Evolutionary conservation across 2,888 invertebrate species (phyloP).

Genomic region (Lydus trimaculatus): DNA sequence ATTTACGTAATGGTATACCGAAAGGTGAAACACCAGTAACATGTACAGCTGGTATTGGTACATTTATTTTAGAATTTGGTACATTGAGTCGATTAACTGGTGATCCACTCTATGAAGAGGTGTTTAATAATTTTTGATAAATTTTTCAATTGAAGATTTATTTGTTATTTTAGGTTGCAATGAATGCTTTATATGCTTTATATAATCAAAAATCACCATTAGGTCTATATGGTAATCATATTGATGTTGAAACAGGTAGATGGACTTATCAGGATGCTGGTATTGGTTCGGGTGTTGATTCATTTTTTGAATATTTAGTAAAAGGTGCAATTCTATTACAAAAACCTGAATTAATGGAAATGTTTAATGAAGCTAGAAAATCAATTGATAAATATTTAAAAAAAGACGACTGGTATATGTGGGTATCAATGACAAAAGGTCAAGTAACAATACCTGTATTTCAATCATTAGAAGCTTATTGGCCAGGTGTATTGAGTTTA

Average conservation of each 20-base stretch:
- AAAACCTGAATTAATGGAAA: conserved; percentile 84
- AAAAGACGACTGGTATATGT: conserved; percentile 98
- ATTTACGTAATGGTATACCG: conserved; percentile 90
- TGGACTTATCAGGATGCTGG: conserved; percentile 99
- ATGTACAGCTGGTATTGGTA: conserved; percentile 98
- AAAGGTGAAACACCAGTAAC: conserved; percentile 95
- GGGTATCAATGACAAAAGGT: conserved; percentile 98
- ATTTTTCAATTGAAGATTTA: conserved; percentile 26
- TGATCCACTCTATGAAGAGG: conserved; percentile 93
- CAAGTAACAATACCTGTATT: conserved; percentile 97
- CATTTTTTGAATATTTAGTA: conserved; percentile 97
- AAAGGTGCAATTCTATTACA: conserved; percentile 94
- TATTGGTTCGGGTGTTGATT: conserved; percentile 95
- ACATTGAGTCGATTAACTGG: conserved; percentile 92
- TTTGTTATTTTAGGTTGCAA: conserved; percentile 82
- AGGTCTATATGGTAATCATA: conserved; percentile 95
- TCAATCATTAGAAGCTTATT: conserved; percentile 97
- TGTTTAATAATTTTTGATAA: conserved; percentile 55
- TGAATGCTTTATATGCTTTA: conserved; percentile 88
- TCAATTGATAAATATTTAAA: conserved; percentile 87
- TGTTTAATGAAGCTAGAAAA: conserved; percentile 82
- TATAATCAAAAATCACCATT: conserved; percentile 87
- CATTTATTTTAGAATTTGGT: conserved; percentile 96
- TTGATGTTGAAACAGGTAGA: conserved; percentile 90
- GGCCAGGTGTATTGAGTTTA: conserved; percentile 93